Base-by-base conservation (phyloP, 2,888 invertebrate species). In the Ophion obscuratus region DNA sequence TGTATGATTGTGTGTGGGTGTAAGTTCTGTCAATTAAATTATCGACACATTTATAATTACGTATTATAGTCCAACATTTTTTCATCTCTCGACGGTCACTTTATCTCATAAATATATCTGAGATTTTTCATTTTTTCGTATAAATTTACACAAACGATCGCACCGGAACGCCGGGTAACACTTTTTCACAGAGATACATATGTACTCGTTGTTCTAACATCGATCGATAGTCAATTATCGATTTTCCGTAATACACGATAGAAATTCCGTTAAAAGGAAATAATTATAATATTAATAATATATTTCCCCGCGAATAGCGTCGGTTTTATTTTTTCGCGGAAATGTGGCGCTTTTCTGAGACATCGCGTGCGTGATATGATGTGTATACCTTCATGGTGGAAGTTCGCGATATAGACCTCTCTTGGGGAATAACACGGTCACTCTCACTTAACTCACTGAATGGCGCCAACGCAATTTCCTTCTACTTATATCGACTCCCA, bases 361-460 rank as follows among this genome's bases (percentile, higher is more conserved):
- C 53, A 61, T 71, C 31, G 31, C 61, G 67, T 74, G 77, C 74
- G 68, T 40, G 40, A 40, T 9, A 40, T 40, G 40, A 40, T 40
- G 40, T 79, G 86, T 88, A 88, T 93, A 93, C 92, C 93, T 93
- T 93, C 93, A 94, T 93, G 89, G 89, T 92, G 90, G 87, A 91
- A 87, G 75, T 91, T 92, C 91, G 91, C 91, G 90, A 90, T 91
- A 90, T 91, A 90, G 90, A 91, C 90, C 90, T 89, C 89, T 14
- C 53, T 14, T 3, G 17, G 87, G 91, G 90, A 92, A 92, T 91
- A 92, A 90, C 92, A 92, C 90, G 92, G 91, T 93, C 92, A 94
- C 94, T 94, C 94, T 94, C 94, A 94, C 94, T 94, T 89, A 92
- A 93, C 92, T 91, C 91, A 94, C 94, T 93, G 93, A 92, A 91